phyloP scores from a whole-genome alignment of 2,888 invertebrate species.

The Volucella inflata region DNA sequence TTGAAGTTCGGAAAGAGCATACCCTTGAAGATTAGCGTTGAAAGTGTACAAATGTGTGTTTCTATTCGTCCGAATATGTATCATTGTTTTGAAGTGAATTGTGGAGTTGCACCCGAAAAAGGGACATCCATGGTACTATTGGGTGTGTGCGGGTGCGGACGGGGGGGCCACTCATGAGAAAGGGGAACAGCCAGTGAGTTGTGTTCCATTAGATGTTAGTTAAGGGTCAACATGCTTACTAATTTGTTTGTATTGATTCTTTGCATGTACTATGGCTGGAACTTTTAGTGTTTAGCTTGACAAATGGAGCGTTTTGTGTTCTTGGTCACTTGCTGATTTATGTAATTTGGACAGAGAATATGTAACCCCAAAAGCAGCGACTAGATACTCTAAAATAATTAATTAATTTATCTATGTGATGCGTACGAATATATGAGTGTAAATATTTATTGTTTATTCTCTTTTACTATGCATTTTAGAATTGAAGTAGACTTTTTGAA shows the following conservation, averaged over 20 bases:
- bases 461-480: no score
- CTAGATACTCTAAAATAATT: no score
- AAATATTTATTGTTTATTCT: no score
- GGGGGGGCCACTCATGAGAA: background rate
- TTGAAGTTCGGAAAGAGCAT: background rate
- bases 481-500: no score
- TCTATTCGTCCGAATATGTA: background rate
- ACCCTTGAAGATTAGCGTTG: constrained; percentile 24
- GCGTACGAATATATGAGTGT: no score
- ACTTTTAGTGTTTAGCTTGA: constrained; percentile 39
- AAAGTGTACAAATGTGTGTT: background rate
- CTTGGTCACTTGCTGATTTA: constrained; percentile 37
- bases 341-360: background rate
- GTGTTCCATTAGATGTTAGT: constrained; percentile 29
- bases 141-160: background rate
- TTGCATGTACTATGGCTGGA: constrained; percentile 31
- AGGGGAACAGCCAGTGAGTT: background rate
- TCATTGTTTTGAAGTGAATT: constrained; percentile 21
- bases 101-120: background rate
- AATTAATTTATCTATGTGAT: no score
- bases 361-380: no score
- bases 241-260: constrained; percentile 68
- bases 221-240: constrained; percentile 55
- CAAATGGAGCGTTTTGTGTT: constrained; percentile 54
- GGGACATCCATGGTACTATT: background rate